Evolutionary conservation across 2,113 vertebrate genomes (phyloP).

Genomic region (human): DNA sequence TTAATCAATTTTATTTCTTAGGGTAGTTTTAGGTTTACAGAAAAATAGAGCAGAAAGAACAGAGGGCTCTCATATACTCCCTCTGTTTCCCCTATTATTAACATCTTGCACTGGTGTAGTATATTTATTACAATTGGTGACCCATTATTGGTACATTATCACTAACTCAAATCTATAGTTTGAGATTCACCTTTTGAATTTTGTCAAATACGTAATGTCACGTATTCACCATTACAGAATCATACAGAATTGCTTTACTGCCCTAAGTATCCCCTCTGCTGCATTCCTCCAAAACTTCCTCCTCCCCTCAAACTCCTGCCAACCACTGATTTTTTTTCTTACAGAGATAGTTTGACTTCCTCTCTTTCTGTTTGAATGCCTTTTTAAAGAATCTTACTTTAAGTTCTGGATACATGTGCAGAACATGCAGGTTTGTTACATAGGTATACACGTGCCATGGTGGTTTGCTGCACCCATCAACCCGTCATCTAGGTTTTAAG

Average conservation of each 20-base stretch:
- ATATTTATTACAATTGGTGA: not conserved
- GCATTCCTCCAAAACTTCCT: not conserved
- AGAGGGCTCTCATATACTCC: not conserved
- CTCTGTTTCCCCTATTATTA: not conserved
- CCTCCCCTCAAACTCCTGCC: not conserved
- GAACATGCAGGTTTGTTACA: too few species aligned
- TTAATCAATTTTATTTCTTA: not conserved
- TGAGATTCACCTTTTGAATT: not conserved
- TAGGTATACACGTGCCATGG: too few species aligned
- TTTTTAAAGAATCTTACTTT: too few species aligned
- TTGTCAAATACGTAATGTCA: not conserved
- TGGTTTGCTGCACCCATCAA: too few species aligned
- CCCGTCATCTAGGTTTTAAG: too few species aligned
- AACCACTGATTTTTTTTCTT: not conserved
- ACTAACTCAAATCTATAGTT: not conserved
- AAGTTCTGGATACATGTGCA: too few species aligned
- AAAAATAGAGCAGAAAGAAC: not conserved
- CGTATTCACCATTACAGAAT: not conserved
- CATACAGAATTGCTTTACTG: not conserved
- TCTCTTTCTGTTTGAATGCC: too few species aligned
- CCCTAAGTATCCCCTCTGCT: not conserved
- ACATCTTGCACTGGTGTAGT: not conserved
- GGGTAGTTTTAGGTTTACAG: not conserved
- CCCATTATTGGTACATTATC: not conserved
- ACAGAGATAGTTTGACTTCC: too few species aligned